Evolutionary conservation across 1,140 invertebrate species (phyloP), one percentile per base, ranked within the genome.

Genomic region (Drosophila elegans): DNA sequence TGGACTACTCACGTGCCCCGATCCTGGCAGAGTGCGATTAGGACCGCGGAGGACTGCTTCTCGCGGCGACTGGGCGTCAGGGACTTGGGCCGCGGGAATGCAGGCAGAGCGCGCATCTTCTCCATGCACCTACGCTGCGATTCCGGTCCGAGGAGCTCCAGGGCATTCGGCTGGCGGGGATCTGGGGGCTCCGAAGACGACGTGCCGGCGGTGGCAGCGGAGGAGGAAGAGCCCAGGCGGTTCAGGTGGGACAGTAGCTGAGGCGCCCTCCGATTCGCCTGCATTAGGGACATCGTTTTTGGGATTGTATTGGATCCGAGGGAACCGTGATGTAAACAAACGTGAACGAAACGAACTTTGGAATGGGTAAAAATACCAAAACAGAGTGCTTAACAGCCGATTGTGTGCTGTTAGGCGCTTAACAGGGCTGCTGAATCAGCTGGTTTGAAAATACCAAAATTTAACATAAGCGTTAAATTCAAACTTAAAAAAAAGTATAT

Each of bases 21-120:
- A 11, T 80, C 84, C 51, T 71, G 48, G 34, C 84, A 88, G 5
- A 88, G 46, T 1, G 85, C 76, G 36, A 88, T 78, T 1, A 88
- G 57, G 6, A 88, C 83, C 1, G 84, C 67, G 0, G 84, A 78
- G 0, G 63, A 54, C 4, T 27, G 46, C 38, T 80, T 73, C 36
- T 88, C 84, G 7, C 60, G 61, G n/a, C 57, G 79, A 36, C 44
- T 73, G 12, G 42, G 51, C 4, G 27, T 46, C 48, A 64, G 41
- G 2, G 51, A 5, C 27, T 68, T 71, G 11, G 84, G 76, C 1
- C 79, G 72, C 4, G 68, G 60, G 13, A 72, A 83, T 13, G 48
- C 44, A 0, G 84, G 79, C 25, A 88, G 5, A 11, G 27, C 80
- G 25, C 73, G 79, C 41, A 88, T 51, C 27, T 74, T 60, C 2